Evolutionary conservation across 2,888 invertebrate genomes (phyloP).

Genomic region (Tryphoninae sp.): DNA sequence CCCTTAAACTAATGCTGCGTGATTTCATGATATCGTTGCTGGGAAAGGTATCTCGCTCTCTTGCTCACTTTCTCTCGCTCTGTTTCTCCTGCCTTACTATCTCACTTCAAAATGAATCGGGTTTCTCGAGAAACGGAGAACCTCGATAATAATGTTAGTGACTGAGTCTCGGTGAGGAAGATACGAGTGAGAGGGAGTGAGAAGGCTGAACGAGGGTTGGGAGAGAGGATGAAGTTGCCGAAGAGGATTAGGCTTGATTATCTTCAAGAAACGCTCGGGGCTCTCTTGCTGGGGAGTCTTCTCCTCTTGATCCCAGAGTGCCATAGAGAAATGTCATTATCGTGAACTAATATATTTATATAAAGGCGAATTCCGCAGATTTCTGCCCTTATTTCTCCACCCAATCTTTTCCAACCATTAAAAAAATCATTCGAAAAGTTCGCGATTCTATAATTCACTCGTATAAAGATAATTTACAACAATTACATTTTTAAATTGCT

Average conservation of each 20-base stretch:
- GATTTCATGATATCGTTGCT: not conserved
- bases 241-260: slow-evolving; percentile 46
- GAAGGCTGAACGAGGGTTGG: not conserved
- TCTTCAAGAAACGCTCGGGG: slow-evolving; percentile 49
- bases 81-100: not conserved
- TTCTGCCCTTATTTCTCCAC: too few species aligned
- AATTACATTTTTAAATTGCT: not conserved
- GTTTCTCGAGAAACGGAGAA: slow-evolving; percentile 38
- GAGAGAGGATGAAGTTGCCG: slow-evolving; percentile 33
- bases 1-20: too few species aligned
- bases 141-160: slow-evolving; percentile 52
- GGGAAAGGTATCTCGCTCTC: not conserved
- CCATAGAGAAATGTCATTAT: slow-evolving; percentile 27
- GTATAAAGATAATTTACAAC: not conserved
- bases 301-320: not conserved
- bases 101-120: slow-evolving; percentile 41
- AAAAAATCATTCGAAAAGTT: not conserved
- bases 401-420: not conserved
- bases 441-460: too few species aligned
- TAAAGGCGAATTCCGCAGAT: not conserved
- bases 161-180: slow-evolving; percentile 23
- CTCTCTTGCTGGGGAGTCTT: not conserved
- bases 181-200: slow-evolving; percentile 11
- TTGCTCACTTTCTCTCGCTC: not conserved
- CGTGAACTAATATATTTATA: not conserved